Evolutionary conservation across 92 coral and sea anemone species (phyloP).

Genomic region (Porites divaricata): DNA sequence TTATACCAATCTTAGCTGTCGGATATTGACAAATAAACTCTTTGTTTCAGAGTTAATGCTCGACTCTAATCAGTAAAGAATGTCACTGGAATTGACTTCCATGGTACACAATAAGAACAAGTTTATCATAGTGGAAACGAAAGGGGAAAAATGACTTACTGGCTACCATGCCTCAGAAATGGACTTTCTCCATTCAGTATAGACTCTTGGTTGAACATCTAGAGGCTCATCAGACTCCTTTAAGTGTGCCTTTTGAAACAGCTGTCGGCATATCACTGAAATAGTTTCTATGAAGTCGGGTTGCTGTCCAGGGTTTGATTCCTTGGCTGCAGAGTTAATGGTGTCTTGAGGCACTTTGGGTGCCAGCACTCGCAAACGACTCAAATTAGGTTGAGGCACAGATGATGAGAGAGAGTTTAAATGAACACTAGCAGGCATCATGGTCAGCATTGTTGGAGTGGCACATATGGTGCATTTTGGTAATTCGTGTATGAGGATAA

Average conservation of each 20-base stretch:
- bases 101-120: not conserved
- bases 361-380: too few relatives aligned
- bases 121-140: not conserved
- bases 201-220: not conserved
- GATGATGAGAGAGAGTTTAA: too few relatives aligned
- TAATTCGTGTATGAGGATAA: too few relatives aligned
- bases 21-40: too few relatives aligned
- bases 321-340: not conserved
- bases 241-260: not conserved
- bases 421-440: too few relatives aligned
- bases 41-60: too few relatives aligned
- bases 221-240: not conserved
- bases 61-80: not conserved
- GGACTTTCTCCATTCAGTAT: not conserved
- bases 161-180: not conserved
- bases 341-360: not conserved
- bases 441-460: too few relatives aligned
- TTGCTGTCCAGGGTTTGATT: not conserved
- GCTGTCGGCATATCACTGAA: not conserved
- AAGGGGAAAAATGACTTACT: not conserved
- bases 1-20: too few relatives aligned
- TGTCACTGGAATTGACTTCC: not conserved
- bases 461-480: too few relatives aligned
- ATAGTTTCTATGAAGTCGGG: conserved; percentile 6
- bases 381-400: too few relatives aligned